These are phyloP conservation scores for Scelioninae gen. 2 DNA, from an alignment of 2,888 invertebrate species.

Conservation along the genomic window DNA sequence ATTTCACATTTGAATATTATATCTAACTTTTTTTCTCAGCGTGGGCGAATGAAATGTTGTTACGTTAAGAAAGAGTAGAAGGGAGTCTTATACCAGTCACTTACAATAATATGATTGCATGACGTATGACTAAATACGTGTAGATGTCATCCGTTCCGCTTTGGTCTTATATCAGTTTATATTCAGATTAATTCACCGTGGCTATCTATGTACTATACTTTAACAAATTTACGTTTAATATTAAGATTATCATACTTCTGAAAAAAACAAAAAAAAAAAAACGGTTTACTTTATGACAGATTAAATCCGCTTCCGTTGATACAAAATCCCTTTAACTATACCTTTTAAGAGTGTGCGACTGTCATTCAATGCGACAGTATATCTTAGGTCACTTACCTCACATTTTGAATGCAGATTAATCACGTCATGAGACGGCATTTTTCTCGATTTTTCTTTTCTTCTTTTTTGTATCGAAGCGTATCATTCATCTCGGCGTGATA, in stretches of 20 bases:
- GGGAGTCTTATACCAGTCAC: conserved; percentile 46
- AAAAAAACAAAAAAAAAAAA: no score
- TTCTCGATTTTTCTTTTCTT: no score
- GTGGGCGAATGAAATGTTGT: conserved; percentile 7
- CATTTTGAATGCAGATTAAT: conserved; percentile 21
- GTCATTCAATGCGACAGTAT: conserved; percentile 20
- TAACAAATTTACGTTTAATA: no score
- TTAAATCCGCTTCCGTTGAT: no score
- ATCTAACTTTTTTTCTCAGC: no score
- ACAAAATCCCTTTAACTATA: no score
- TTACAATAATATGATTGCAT: conserved; percentile 55
- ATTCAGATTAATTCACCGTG: conserved; percentile 50
- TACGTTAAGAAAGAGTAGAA: conserved; percentile 16
- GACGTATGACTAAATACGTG: conserved; percentile 31
- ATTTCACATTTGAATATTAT: no score
- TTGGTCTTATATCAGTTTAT: conserved; percentile 42
- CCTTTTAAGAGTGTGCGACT: no score
- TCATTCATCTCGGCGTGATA: not conserved
- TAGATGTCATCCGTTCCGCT: conserved; percentile 48
- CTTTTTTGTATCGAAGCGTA: not conserved
- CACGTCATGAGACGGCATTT: conserved; percentile 1
- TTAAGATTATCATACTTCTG: no score
- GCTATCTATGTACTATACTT: conserved; percentile 49
- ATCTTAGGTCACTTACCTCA: conserved; percentile 50
- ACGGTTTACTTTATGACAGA: no score